A percentile compares a stretch with the other conserved stretches of the same genome.
Conservation (phyloP, 23 tunicate species). For the Diplosoma virens region DNA sequence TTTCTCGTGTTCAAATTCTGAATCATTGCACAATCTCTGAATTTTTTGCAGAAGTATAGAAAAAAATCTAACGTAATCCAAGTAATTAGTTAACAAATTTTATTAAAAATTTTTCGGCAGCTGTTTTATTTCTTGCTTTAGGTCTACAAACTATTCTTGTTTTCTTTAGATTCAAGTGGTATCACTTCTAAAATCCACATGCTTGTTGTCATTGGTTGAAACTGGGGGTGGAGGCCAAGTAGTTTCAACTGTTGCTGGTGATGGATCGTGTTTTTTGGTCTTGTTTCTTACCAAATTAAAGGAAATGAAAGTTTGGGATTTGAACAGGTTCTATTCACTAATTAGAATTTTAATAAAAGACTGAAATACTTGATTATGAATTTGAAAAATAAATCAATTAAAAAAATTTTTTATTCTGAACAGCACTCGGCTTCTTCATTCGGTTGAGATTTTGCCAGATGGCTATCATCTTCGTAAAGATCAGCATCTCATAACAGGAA, state of each 20-base stretch:
- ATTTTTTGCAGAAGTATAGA: too few relatives aligned
- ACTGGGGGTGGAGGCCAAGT: neutral
- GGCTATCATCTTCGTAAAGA: slow-evolving; percentile 11
- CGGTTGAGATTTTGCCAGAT: slow-evolving; percentile 60
- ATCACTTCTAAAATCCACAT: slow-evolving; percentile 33
- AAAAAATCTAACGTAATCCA: too few relatives aligned
- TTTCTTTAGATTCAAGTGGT: slow-evolving; percentile 54
- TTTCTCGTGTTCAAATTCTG: too few relatives aligned
- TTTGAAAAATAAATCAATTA: too few relatives aligned
- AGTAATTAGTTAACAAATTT: too few relatives aligned
- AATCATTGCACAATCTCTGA: too few relatives aligned
- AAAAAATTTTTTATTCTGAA: neutral
- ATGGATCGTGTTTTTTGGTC: slow-evolving; percentile 45
- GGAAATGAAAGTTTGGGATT: slow-evolving; percentile 68
- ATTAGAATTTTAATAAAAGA: too few relatives aligned
- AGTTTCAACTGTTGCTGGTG: slow-evolving; percentile 39
- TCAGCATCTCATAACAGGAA: slow-evolving; percentile 29
- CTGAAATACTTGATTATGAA: too few relatives aligned
- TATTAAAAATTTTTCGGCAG: too few relatives aligned
- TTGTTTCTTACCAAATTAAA: slow-evolving; percentile 12
- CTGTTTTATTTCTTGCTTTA: too few relatives aligned
- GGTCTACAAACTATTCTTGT: too few relatives aligned
- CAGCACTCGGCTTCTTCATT: slow-evolving; percentile 44
- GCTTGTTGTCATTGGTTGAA: slow-evolving; percentile 39
- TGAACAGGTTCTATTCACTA: slow-evolving; percentile 75